phyloP scores from a whole-genome alignment of 2,888 invertebrate species.

The Nomada lathburiana region DNA sequence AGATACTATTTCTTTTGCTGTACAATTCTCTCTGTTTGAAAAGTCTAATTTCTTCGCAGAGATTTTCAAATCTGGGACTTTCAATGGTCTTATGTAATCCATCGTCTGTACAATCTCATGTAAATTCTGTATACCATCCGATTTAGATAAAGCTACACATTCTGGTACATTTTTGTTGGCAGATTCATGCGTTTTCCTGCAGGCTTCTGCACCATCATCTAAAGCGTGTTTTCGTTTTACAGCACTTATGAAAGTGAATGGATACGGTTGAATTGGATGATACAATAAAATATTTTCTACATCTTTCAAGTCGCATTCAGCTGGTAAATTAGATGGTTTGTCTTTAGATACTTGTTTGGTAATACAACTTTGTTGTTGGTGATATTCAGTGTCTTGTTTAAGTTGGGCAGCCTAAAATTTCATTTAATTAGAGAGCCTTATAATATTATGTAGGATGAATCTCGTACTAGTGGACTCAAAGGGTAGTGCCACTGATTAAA shows the following conservation, averaged over 20 bases:
- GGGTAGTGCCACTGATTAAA: too few species aligned
- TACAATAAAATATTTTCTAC: conserved; percentile 66
- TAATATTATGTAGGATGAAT: background rate
- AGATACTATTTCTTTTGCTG: conserved; percentile 73
- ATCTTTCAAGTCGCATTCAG: conserved; percentile 48
- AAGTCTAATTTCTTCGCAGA: conserved; percentile 80
- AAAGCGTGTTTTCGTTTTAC: conserved; percentile 86
- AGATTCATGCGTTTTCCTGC: conserved; percentile 69
- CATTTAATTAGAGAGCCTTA: background rate
- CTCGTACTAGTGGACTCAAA: too few species aligned
- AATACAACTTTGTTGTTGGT: conserved; percentile 59
- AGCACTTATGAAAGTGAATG: conserved; percentile 87
- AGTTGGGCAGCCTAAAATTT: conserved; percentile 68
- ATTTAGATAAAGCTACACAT: conserved; percentile 48
- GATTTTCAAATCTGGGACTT: conserved; percentile 82
- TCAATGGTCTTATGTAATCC: conserved; percentile 81
- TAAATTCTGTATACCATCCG: conserved; percentile 56
- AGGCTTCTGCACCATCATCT: conserved; percentile 69
- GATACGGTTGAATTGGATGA: conserved; percentile 84
- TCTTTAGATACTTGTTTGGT: conserved; percentile 32
- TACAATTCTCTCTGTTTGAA: conserved; percentile 75
- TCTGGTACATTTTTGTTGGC: conserved; percentile 39
- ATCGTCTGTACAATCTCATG: conserved; percentile 72
- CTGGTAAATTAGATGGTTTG: conserved; percentile 16
- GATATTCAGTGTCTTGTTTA: conserved; percentile 60